Base-by-base conservation (phyloP, 1,140 invertebrate genomes). In the Papilio dardanus region DNA sequence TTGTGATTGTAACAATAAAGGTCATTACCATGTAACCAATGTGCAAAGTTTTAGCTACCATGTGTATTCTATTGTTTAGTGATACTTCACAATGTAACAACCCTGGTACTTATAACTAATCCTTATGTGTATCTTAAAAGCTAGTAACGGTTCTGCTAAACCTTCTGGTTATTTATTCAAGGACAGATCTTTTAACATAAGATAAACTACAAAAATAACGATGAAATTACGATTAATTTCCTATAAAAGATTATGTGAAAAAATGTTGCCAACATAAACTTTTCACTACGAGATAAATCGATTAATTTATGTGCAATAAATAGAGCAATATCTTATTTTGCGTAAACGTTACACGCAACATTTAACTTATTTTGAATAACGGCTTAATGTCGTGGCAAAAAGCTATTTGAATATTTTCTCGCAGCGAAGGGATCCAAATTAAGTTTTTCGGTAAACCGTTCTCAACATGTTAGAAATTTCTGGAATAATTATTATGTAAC, bases 381-480 rank as follows among this genome's bases (percentile, higher is more conserved):
- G 31, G 67, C 67, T 69, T 40, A 69, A 69, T 69, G 67, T 40
- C 21, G 67, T 69, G 67, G 33, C 67, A 69, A 69, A 69, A 69
- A 69, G 31, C 31, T 69, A 69, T 69, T 69, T 69, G 33, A 69
- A 69, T 69, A 69, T 69, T 69, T 69, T 69, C 67, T 69, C 33
- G n/a, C 67, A 40, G 14, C 67, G 67, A 24, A 30, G 35, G 16
- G 19, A 69, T 24, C n/a, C 33, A 69, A 40, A 40, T 69, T 69
- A 35, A 69, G 33, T 37, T 69, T 69, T 69, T 35, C 33, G 67
- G 33, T 35, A 69, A 35, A 10, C 31, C 33, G 67, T 24, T 40
- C 7, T 14, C 35, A 69, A 19, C 16, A 69, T 33, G 65, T 33
- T 19, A 66, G 12, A 66, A n/a, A 31, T 35, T 35, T 35, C 28